Base-by-base conservation (phyloP, 2,113 vertebrate genomes). In the Zosterops pallidus region DNA sequence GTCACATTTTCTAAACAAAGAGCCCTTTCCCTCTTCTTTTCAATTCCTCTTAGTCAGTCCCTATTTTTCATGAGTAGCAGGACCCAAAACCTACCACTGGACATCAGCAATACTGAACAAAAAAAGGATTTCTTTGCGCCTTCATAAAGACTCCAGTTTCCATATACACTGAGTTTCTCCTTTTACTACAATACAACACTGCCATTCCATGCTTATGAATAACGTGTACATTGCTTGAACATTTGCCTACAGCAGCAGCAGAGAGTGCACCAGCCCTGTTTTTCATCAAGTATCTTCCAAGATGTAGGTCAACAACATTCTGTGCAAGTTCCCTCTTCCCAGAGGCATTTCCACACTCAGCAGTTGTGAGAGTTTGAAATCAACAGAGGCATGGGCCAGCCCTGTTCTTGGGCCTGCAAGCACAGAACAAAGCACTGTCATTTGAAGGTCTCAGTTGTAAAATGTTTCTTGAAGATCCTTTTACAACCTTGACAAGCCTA, bases 101-200 rank as follows among this genome's bases (percentile, higher is more conserved):
- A 65, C 17, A 75, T 35, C 29, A 90, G 46, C 19, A 52, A 26
- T 15, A 74, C 19, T 44, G 41, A 91, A 39, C 23, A 60, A 77
- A 59, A 21, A 17, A 13, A 1, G 0, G 23, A 72, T 44, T 83
- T 64, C 33, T 76, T n/a, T 29, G 12, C 4, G 2, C 26, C 14
- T 68, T 47, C 1, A 0, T 26, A 60, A 82, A 84, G 37, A 6
- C 14, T 56, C 26, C 9, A 24, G 3, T 64, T 76, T 68, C 67
- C 41, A 12, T 1, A 7, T 5, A 55, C 4, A n/a, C 6, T 3
- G 12, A 39, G 77, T 41, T 70, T 46, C 42, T 72, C 55, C 31
- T 71, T 95, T 56, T 80, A 9, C 49, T 70, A 64, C 21, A 88
- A 22, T 8, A n/a, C 4, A 75, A 62, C 24, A 46, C 35, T 76